Evolutionary conservation across 2,113 vertebrate species (phyloP).

Genomic region (zebrafish (Danio rerio)): GRCz12tu NC_133180.1:29245501-29246000

Average conservation of each 20-base stretch:
- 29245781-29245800: constrained; percentile 33
- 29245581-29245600: constrained; percentile 33
- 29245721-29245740: constrained; percentile 60
- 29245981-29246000: background rate
- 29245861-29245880: constrained; percentile 27
- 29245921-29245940: constrained; percentile 18
- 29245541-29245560: constrained; percentile 1
- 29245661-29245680: constrained; percentile 22
- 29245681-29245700: constrained; percentile 50
- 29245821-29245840: constrained; percentile 57
- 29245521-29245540: constrained; percentile 4
- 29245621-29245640: constrained; percentile 49
- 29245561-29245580: constrained; percentile 17
- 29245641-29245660: constrained; percentile 45
- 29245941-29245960: background rate
- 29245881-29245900: background rate
- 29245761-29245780: constrained; percentile 47
- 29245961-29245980: background rate
- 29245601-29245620: constrained; percentile 17
- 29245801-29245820: constrained; percentile 30
- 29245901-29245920: constrained; percentile 35
- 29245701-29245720: constrained; percentile 56
- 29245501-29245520: constrained; percentile 11
- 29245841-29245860: background rate
- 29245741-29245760: constrained; percentile 50